These are phyloP conservation scores for Loriculus beryllinus DNA, from an alignment of 2,797 vertebrate genomes.

Conservation along the genomic window DNA sequence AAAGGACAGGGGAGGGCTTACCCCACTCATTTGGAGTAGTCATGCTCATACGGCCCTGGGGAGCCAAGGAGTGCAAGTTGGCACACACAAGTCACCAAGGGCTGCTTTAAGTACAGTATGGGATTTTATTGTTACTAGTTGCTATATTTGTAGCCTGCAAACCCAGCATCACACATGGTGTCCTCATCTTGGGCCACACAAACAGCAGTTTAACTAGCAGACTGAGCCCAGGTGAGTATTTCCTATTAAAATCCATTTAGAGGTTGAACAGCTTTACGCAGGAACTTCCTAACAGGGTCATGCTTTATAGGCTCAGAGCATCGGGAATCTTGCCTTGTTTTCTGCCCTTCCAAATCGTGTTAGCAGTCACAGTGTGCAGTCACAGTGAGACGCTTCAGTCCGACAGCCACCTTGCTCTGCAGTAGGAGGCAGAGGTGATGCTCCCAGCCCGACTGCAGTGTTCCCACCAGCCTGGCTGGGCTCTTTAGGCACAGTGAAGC, in stretches of 20 bases:
- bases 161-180: neutral
- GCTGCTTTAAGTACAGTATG: neutral
- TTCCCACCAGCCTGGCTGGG: neutral
- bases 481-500: slow-evolving; percentile 8
- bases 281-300: neutral
- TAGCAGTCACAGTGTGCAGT: neutral
- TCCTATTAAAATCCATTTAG: neutral
- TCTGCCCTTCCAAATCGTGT: neutral
- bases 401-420: slow-evolving; percentile 16
- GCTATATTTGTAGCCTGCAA: neutral
- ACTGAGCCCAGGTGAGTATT: rapidly evolving
- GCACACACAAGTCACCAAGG: rapidly evolving
- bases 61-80: neutral
- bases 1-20: neutral
- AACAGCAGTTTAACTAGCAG: neutral
- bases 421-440: slow-evolving; percentile 44
- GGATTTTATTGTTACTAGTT: neutral
- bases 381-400: neutral
- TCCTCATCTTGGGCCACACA: neutral
- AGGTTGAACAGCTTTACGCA: neutral
- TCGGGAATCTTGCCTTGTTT: neutral
- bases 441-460: neutral
- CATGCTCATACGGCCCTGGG: neutral
- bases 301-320: neutral
- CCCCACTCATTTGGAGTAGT: rapidly evolving